Conservation (phyloP, 2,113 vertebrate genomes). For the Dasypus novemcinctus region DNA sequence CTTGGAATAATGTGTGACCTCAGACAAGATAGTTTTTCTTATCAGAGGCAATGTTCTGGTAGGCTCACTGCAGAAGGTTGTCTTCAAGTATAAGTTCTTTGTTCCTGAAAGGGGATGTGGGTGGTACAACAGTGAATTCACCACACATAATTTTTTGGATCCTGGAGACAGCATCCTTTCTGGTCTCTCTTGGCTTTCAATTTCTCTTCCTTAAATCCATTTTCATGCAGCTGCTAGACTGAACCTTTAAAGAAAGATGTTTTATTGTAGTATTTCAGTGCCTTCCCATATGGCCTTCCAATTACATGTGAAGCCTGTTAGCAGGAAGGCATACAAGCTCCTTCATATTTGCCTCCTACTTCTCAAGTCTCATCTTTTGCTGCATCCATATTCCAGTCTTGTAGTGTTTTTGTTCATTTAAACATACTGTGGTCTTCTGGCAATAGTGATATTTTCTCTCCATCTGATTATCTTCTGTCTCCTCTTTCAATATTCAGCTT, state of each 20-base stretch:
- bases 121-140: not conserved
- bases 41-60: not conserved
- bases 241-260: not conserved
- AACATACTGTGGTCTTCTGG: not conserved
- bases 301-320: not conserved
- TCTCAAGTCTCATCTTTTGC: not conserved
- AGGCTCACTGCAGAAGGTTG: not conserved
- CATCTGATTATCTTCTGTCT: not conserved
- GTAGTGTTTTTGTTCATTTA: not conserved
- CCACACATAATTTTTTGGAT: not conserved
- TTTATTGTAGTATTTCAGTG: not conserved
- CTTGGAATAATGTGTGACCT: not conserved
- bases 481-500: not conserved
- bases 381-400: not conserved
- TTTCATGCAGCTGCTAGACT: not conserved
- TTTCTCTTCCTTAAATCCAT: not conserved
- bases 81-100: not conserved
- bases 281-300: not conserved
- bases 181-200: not conserved
- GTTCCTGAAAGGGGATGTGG: not conserved
- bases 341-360: not conserved
- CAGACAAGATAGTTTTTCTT: not conserved
- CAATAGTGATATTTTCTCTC: not conserved
- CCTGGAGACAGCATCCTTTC: not conserved
- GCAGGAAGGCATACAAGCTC: not conserved